Evolutionary conservation across 1,140 invertebrate species (phyloP).

Genomic region (Bombus polaris): DNA sequence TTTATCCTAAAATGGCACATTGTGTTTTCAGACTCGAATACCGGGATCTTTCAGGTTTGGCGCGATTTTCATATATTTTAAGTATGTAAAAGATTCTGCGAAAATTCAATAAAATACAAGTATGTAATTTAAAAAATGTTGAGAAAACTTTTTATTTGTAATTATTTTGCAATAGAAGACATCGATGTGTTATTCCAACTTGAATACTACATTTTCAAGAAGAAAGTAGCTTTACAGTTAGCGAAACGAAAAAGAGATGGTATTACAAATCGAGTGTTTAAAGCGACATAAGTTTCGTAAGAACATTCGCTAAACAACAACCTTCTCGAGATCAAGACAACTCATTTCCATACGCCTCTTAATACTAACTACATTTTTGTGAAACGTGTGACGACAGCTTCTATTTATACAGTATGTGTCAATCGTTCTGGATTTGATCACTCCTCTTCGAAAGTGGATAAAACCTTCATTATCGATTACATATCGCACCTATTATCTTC

Average conservation of each 20-base stretch:
- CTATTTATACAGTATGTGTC: conserved; percentile 73
- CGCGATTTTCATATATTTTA: too few relatives aligned
- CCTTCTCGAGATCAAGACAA: conserved; percentile 27
- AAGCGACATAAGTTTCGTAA: conserved; percentile 20
- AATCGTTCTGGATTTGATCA: conserved; percentile 41
- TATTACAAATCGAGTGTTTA: not conserved
- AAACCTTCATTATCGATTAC: not conserved
- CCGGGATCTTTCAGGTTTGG: too few relatives aligned
- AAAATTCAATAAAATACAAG: too few relatives aligned
- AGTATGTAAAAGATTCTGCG: too few relatives aligned
- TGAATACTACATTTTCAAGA: not conserved
- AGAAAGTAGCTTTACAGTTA: too few relatives aligned
- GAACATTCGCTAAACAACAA: conserved; percentile 10
- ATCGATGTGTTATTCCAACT: too few relatives aligned
- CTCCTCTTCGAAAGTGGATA: not conserved
- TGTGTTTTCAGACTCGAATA: not conserved
- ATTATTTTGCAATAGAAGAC: too few relatives aligned
- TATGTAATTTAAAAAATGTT: too few relatives aligned
- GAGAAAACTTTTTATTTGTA: not conserved
- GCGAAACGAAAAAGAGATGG: not conserved
- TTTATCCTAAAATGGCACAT: not conserved
- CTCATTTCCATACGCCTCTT: conserved; percentile 42
- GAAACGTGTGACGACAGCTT: conserved; percentile 68
- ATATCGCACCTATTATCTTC: not conserved
- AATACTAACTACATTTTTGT: conserved; percentile 39